phyloP scores from a whole-genome alignment of 2,113 vertebrate genomes.

The Trinectes maculatus region DNA sequence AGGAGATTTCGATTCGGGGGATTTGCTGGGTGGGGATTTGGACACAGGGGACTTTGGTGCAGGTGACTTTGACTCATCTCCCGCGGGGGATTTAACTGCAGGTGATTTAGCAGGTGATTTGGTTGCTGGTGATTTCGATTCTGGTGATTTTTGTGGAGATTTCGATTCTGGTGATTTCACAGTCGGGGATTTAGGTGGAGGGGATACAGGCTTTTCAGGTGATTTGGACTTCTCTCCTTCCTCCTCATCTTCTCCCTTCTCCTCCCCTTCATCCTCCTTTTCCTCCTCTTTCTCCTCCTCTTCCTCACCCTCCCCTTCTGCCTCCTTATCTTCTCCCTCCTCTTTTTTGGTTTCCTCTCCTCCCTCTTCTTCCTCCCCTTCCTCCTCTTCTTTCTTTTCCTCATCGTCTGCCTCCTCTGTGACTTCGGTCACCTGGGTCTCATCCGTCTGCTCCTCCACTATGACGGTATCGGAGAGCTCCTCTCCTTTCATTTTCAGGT shows the following conservation, averaged over 20 bases:
- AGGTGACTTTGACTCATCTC: constrained; percentile 48
- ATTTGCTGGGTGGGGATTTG: constrained; percentile 73
- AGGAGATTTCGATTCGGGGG: constrained; percentile 64
- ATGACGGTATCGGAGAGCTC: constrained; percentile 92
- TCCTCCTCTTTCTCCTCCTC: constrained; percentile 38
- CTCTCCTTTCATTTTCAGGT: constrained; percentile 88
- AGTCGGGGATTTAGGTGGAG: constrained; percentile 59
- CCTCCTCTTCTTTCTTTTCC: constrained; percentile 66
- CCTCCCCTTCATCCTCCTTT: constrained; percentile 43
- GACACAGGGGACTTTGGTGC: constrained; percentile 61
- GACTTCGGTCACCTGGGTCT: constrained; percentile 91
- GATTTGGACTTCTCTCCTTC: constrained; percentile 58
- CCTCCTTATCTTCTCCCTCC: constrained; percentile 10
- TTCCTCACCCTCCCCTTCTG: constrained; percentile 17
- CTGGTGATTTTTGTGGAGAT: constrained; percentile 65
- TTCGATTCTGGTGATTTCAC: constrained; percentile 67
- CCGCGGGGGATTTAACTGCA: constrained; percentile 14
- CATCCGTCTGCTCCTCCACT: constrained; percentile 91
- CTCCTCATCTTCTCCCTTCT: constrained; percentile 42
- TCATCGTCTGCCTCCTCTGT: constrained; percentile 87
- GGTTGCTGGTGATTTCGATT: constrained; percentile 36
- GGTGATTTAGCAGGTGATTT: constrained; percentile 52
- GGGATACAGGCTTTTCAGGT: constrained; percentile 54
- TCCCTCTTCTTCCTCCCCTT: constrained; percentile 46
- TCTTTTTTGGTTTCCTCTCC: constrained; percentile 28